Conservation (phyloP, 2,888 invertebrate species). For the Drosophila pseudotalamancana region DNA sequence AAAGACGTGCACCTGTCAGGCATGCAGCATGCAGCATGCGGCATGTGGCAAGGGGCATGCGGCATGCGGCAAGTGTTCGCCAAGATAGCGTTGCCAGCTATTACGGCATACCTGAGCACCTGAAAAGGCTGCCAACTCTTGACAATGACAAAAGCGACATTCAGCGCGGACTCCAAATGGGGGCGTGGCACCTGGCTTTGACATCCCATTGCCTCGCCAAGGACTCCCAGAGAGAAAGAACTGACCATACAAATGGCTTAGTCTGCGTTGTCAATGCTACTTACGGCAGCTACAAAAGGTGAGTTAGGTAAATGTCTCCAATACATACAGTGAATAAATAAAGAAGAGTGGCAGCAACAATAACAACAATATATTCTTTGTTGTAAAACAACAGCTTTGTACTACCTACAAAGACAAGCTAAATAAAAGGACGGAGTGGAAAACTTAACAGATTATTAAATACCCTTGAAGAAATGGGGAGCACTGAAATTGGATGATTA, state of each 20-base stretch:
- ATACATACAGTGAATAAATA: slow-evolving; percentile 1
- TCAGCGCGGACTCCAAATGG: neutral
- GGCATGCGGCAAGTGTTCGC: slow-evolving; percentile 26
- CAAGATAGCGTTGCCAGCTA: slow-evolving; percentile 46
- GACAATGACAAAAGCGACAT: slow-evolving; percentile 55
- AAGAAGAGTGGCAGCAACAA: neutral
- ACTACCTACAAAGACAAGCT: neutral
- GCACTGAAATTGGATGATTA: too few species aligned
- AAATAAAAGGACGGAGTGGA: neutral
- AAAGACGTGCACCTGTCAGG: slow-evolving; percentile 74
- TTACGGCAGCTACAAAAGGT: slow-evolving; percentile 18
- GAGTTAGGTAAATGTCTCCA: slow-evolving; percentile 18
- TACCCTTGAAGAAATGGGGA: neutral
- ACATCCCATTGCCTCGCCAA: slow-evolving; percentile 3
- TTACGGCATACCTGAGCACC: slow-evolving; percentile 47
- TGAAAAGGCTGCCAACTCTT: slow-evolving; percentile 53
- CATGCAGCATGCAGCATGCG: too few species aligned
- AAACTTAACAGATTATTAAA: neutral
- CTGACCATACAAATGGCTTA: slow-evolving; percentile 54
- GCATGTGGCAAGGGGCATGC: neutral
- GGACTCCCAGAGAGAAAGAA: slow-evolving; percentile 35
- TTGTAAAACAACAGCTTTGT: slow-evolving; percentile 5
- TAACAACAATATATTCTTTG: neutral
- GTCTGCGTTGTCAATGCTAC: slow-evolving; percentile 31
- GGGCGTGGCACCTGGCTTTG: neutral